Evolutionary conservation across 2,113 vertebrate genomes (phyloP).

Genomic region (Mugil cephalus): DNA sequence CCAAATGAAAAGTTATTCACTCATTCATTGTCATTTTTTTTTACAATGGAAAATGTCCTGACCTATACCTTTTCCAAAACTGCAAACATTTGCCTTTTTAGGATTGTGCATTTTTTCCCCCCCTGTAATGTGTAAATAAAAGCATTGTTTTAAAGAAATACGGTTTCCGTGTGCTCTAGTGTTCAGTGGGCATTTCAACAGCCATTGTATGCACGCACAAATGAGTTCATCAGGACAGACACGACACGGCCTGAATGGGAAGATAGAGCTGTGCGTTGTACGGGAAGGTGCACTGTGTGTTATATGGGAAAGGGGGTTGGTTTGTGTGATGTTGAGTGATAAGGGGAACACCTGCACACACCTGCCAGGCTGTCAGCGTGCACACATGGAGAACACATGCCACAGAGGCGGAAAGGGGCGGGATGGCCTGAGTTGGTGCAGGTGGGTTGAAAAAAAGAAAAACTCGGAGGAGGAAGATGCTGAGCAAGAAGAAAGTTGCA

Average conservation of each 20-base stretch:
- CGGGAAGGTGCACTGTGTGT: conserved; percentile 30
- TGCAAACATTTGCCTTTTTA: conserved; percentile 29
- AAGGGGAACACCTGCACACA: conserved; percentile 81
- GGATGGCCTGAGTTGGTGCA: neutral
- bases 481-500: neutral
- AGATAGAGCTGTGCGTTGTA: conserved; percentile 41
- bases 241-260: conserved; percentile 68
- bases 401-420: neutral
- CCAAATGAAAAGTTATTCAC: conserved; percentile 65
- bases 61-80: conserved; percentile 33
- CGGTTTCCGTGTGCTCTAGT: neutral
- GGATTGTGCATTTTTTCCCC: conserved; percentile 36
- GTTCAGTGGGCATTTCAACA: conserved; percentile 52
- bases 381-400: conserved; percentile 48
- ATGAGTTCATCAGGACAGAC: conserved; percentile 69
- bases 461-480: neutral
- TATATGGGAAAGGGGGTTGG: conserved; percentile 22
- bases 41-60: neutral
- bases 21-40: conserved; percentile 1
- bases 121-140: conserved; percentile 78
- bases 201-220: conserved; percentile 47
- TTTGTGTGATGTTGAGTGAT: conserved; percentile 79
- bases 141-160: conserved; percentile 41
- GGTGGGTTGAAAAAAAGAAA: conserved; percentile 7
- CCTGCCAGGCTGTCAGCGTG: conserved; percentile 73